These are phyloP conservation scores for Yoshiicerus persimilis DNA, from an alignment of 1,140 invertebrate species.

Conservation along the genomic window DNA sequence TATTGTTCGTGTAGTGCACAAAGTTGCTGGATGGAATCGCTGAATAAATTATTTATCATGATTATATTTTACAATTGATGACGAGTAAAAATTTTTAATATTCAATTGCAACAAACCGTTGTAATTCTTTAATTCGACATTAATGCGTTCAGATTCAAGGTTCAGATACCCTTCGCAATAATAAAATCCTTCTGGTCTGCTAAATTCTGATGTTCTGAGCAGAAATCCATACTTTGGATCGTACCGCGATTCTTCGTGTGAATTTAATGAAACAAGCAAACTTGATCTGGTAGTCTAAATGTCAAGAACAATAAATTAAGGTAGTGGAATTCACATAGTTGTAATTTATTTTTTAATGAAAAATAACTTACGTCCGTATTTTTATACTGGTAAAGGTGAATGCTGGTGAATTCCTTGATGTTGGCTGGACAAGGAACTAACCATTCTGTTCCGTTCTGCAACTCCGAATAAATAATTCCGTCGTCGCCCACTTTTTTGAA, in stretches of 20 bases:
- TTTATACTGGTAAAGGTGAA: background rate
- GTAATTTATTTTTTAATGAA: no score
- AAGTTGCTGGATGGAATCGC: background rate
- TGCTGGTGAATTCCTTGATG: background rate
- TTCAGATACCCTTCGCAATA: background rate
- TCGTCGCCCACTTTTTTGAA: background rate
- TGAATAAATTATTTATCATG: background rate
- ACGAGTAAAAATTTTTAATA: no score
- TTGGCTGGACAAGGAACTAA: background rate
- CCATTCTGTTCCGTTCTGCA: background rate
- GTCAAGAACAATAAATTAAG: no score
- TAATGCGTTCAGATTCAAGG: background rate
- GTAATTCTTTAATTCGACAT: background rate
- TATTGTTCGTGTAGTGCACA: background rate
- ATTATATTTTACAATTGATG: background rate
- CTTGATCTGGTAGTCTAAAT: no score
- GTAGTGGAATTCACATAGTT: no score
- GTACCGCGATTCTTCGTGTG: no score
- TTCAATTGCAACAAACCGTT: background rate
- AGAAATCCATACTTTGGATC: background rate
- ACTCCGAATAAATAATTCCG: background rate
- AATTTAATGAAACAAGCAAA: no score
- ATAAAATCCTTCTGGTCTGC: background rate
- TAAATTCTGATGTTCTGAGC: no score
- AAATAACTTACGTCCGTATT: background rate